Base-by-base conservation (phyloP, 2,888 invertebrate species). In the Caenorhabditis panamensis region DNA sequence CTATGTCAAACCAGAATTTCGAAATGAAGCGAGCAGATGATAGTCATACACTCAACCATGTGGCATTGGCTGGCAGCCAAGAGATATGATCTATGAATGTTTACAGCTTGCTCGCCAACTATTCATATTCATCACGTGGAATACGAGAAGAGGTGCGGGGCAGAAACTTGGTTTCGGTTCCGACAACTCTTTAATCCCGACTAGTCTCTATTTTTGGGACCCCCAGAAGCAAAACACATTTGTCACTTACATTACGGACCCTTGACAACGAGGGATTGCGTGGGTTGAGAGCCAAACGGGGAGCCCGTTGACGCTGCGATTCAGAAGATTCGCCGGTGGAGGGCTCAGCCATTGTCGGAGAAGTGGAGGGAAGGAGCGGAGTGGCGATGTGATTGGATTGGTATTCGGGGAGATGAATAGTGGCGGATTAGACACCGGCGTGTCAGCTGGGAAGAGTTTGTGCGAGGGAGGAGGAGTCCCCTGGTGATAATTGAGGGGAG, bases 121-220 rank as follows among this genome's bases (percentile, higher is more conserved):
- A 31, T 4, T 31, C 37, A n/a, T 54, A 26, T 41, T 41, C 28
- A 62, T 72, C 63, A 72, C 72, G 72, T 72, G 72, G 72, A 72
- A 72, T 72, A 64, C 47, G 6, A 16, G 13, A 71, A 31, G 0
- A 58, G 49, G 9, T n/a, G 37, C 2, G 5, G 41, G 9, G 8
- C 26, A 16, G 26, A 28, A 54, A 28, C 26, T 26, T 54, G n/a
- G n/a, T n/a, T n/a, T n/a, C n/a, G n/a, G n/a, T n/a, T n/a, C n/a
- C 54, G 54, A 26, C 54, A 28, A 26, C 28, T 54, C 22, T 49
- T 49, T 20, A 49, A 18, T 20, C 49, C 20, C 49, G 44, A 44
- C 53, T 53, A 26, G 8, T 41, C 18, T 51, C 26, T 51, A 44
- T 54, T 44, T 54, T 18, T 16, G 9, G 37, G 24, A 36, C 20